Base-by-base conservation (phyloP, 2,888 invertebrate species). In the Coelopa pilipes region DNA sequence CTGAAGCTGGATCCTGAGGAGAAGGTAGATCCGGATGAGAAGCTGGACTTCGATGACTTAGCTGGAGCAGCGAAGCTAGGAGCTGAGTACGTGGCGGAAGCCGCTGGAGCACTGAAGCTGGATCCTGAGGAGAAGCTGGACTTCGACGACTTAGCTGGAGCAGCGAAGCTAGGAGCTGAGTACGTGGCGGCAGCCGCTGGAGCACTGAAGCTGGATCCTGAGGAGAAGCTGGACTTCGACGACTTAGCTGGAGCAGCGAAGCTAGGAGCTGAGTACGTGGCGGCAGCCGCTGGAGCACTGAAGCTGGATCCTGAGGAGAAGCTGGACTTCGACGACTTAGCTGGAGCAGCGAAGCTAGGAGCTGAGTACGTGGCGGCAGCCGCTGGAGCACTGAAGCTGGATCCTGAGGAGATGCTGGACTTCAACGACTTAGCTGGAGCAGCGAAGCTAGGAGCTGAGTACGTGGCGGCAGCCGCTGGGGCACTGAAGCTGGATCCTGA, bases 121-220 rank as follows among this genome's bases (percentile, higher is more conserved):
- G 66, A 34, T 12, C 15, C 45, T 1, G 55, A n/a, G 9, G 24
- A 72, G 15, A 21, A 49, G 13, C 82, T 82, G 55, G 81, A 78
- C n/a, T 11, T 34, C 15, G 55, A 12, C n/a, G 55, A 46, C 12
- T 12, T 15, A 45, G n/a, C 2, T 21, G 75, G 73, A 49, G 59
- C 49, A 19, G 67, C 17, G 65, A 50, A 57, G 24, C 15, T 21
- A 13, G 66, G 66, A 13, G 50, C 24, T 21, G 60, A 47, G 62
- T 13, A 50, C 12, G 1, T 49, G 9, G n/a, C n/a, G 60, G 75
- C 65, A 24, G 70, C 67, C 5, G 67, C 69, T 66, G 73, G 74
- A 9, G 66, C 71, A 0, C 55, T 57, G 66, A 78, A 78, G 66
- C 46, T 63, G 7, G 70, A 69, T 19, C 60, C 76, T 0, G 75